Evolutionary conservation across 2,113 vertebrate species (phyloP), one percentile per base, ranked within the genome.

Genomic region (Neodontobutis hainanensis): DNA sequence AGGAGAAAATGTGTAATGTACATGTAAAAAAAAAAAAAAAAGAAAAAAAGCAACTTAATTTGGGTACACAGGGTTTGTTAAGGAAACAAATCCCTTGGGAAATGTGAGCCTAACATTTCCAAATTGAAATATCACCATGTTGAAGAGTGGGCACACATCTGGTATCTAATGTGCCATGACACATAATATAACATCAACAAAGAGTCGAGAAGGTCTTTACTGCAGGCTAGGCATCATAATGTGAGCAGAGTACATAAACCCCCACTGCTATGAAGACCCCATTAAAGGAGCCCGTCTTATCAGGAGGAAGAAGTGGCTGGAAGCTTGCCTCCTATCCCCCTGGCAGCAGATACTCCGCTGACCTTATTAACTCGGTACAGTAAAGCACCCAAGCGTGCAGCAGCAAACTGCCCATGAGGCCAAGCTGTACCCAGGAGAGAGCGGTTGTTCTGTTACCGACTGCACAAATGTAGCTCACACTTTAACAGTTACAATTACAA

Each of bases 331-430:
- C 70, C 68, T 63, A 45, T 73, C 82, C 80, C 78, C 69, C 61
- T 42, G 84, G 80, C 81, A 48, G 79, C 58, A 19, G 76, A 85
- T 75, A 83, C 78, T 65, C 56, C 1, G 65, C 75, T 87, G 87
- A 89, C 88, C 87, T 90, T 87, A 88, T 90, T 89, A 90, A 83
- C 72, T 38, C 8, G 44, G 72, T 86, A 81, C 81, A 83, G 80
- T 85, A 80, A 78, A 75, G 80, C 87, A 77, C 19, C 77, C 65
- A 42, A 85, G 85, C 76, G 61, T 86, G 81, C 68, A 52, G 74
- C 73, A 9, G 80, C 65, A 68, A 85, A 80, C 75, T 73, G 68
- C 78, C 85, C 70, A 46, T 46, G 73, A 87, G 86, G 83, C 76
- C 51, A 43, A 75, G 77, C 77, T 50, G 70, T 53, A 55, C 81